Conservation (phyloP, 1,140 invertebrate genomes). For the Aleiodes sp. region DNA sequence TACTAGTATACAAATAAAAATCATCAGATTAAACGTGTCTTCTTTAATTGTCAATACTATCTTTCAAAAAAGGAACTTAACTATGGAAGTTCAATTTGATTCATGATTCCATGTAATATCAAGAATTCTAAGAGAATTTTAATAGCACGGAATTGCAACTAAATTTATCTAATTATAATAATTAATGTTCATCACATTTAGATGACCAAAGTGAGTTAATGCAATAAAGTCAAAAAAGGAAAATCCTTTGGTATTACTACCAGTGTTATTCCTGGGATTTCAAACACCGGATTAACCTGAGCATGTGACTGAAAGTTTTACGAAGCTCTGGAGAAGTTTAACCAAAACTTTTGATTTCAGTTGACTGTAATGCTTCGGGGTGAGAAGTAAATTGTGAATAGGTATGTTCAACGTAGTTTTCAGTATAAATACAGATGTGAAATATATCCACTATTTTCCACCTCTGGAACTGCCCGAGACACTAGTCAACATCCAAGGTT, state of each 20-base stretch:
- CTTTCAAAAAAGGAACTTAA: too few species aligned
- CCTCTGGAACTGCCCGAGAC: conserved; percentile 24
- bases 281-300: not conserved
- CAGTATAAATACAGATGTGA: conserved; percentile 17
- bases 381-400: conserved; percentile 20
- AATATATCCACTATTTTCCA: conserved; percentile 9
- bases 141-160: too few species aligned
- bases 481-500: conserved; percentile 30
- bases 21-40: too few species aligned
- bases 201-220: not conserved
- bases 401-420: not conserved
- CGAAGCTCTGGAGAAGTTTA: conserved; percentile 3
- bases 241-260: conserved; percentile 2
- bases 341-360: conserved; percentile 32
- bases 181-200: too few species aligned
- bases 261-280: not conserved
- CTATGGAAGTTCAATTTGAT: too few species aligned
- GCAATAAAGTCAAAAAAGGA: not conserved
- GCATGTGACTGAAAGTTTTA: not conserved
- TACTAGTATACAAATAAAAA: not conserved
- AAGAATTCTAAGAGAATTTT: too few species aligned
- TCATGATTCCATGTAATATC: too few species aligned
- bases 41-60: too few species aligned
- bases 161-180: too few species aligned
- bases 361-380: conserved; percentile 18